These are phyloP conservation scores for Tetragonula carbonaria DNA, from an alignment of 2,888 invertebrate genomes.

Conservation along the genomic window DNA sequence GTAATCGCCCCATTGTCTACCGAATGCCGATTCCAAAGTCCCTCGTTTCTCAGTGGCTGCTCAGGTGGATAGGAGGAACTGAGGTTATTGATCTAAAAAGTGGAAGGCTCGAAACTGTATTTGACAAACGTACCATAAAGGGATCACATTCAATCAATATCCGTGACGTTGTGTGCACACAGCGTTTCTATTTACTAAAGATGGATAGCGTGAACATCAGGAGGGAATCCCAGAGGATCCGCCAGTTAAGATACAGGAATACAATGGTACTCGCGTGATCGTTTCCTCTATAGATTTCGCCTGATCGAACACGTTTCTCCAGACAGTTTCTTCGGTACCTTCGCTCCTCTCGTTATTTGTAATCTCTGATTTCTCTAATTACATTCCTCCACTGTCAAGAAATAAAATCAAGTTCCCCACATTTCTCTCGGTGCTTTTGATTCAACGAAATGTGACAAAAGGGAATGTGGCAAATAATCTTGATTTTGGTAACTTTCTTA, in stretches of 20 bases:
- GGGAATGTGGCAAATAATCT: no score
- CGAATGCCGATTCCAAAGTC: not conserved
- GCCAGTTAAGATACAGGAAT: slow-evolving; percentile 17
- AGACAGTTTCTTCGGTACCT: not conserved
- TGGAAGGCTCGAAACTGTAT: not conserved
- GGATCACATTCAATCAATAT: slow-evolving; percentile 45
- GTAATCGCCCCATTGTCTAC: not conserved
- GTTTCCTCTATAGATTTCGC: not conserved
- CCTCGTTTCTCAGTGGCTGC: not conserved
- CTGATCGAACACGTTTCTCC: not conserved
- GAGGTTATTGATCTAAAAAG: slow-evolving; percentile 35
- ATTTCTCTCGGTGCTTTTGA: no score
- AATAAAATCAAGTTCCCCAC: no score
- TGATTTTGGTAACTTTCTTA: no score
- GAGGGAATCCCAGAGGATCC: slow-evolving; percentile 26
- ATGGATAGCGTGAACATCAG: slow-evolving; percentile 18
- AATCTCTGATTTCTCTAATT: no score
- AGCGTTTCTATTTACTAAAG: slow-evolving; percentile 32
- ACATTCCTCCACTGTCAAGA: no score
- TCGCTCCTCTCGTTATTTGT: no score
- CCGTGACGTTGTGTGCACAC: slow-evolving; percentile 27
- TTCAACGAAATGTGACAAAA: no score
- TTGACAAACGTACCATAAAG: slow-evolving; percentile 31
- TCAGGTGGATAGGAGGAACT: not conserved
- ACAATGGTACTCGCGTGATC: slow-evolving; percentile 21